Evolutionary conservation across 2,113 vertebrate genomes (phyloP).

Genomic region (Baryphthengus martii): DNA sequence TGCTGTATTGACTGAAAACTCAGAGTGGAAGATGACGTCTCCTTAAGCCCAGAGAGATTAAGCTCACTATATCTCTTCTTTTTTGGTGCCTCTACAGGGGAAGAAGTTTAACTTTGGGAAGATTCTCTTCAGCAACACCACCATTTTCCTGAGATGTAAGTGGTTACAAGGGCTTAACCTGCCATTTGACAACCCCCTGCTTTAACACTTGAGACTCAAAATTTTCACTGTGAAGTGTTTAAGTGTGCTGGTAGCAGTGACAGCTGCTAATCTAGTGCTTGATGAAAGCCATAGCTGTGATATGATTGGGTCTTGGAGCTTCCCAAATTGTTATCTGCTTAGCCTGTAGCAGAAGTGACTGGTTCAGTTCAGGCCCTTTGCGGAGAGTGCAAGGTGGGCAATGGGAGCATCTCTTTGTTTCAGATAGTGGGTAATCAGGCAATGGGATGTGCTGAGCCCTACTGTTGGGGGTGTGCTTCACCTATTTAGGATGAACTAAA

Average conservation of each 20-base stretch:
- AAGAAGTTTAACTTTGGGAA: slow-evolving; percentile 80
- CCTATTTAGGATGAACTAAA: not conserved
- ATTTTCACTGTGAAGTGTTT: not conserved
- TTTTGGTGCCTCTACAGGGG: slow-evolving; percentile 61
- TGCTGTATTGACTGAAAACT: slow-evolving; percentile 2
- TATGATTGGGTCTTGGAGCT: not conserved
- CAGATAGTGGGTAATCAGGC: not conserved
- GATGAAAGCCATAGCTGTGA: not conserved
- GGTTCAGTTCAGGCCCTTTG: not conserved
- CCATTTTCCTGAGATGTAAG: slow-evolving; percentile 81
- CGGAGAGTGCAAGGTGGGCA: not conserved
- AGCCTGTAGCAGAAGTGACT: not conserved
- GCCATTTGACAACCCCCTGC: accelerated
- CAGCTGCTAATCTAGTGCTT: not conserved
- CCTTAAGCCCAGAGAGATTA: not conserved
- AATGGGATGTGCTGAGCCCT: not conserved
- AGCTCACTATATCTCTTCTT: not conserved
- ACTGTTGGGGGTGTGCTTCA: not conserved
- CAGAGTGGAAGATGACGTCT: not conserved
- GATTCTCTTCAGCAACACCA: slow-evolving; percentile 80
- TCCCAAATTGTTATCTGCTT: not conserved
- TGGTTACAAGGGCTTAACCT: not conserved
- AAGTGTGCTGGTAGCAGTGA: not conserved
- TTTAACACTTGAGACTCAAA: not conserved
- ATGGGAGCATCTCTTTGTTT: not conserved